Percentiles rank a stretch among this genome's conserved stretches.
Conservation (phyloP, 2,113 vertebrate genomes). For the Pseudorasbora parva region DNA sequence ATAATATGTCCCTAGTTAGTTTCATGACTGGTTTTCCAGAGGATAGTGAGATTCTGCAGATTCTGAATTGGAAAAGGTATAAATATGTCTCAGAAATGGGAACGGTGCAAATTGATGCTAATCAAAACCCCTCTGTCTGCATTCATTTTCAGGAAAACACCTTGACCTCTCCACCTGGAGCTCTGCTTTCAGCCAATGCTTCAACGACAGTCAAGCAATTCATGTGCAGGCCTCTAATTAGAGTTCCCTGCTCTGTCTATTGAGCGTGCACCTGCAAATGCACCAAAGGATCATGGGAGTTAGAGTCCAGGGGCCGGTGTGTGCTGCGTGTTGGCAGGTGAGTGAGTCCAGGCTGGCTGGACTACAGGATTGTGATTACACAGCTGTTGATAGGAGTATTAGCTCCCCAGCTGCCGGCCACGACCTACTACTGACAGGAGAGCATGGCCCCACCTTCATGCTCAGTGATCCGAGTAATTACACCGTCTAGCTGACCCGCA, state of each 20-base stretch:
- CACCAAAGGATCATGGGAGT: slow-evolving; percentile 53
- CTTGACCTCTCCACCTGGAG: slow-evolving; percentile 28
- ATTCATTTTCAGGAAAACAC: not conserved
- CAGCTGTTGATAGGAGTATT: slow-evolving; percentile 74
- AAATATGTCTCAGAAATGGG: not conserved
- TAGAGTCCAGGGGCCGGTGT: slow-evolving; percentile 35
- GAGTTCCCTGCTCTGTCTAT: slow-evolving; percentile 17
- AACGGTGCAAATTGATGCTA: not conserved
- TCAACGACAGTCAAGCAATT: slow-evolving; percentile 6
- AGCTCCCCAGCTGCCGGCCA: slow-evolving; percentile 70
- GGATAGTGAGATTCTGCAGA: not conserved
- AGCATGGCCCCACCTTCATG: slow-evolving; percentile 72
- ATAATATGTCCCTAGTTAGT: not conserved
- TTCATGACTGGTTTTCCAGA: not conserved
- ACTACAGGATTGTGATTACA: slow-evolving; percentile 61
- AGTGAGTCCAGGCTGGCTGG: slow-evolving; percentile 37
- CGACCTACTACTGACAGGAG: slow-evolving; percentile 67
- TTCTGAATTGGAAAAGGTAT: not conserved
- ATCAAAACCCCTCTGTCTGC: slow-evolving; percentile 25
- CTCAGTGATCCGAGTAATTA: slow-evolving; percentile 76
- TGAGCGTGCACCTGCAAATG: slow-evolving; percentile 44
- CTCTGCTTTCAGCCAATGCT: not conserved
- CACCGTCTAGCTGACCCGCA: slow-evolving; percentile 63
- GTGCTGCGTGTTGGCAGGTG: slow-evolving; percentile 45
- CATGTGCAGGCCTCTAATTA: slow-evolving; percentile 35